Evolutionary conservation across 2,113 vertebrate species (phyloP).

Genomic region (Apteryx mantelli): DNA sequence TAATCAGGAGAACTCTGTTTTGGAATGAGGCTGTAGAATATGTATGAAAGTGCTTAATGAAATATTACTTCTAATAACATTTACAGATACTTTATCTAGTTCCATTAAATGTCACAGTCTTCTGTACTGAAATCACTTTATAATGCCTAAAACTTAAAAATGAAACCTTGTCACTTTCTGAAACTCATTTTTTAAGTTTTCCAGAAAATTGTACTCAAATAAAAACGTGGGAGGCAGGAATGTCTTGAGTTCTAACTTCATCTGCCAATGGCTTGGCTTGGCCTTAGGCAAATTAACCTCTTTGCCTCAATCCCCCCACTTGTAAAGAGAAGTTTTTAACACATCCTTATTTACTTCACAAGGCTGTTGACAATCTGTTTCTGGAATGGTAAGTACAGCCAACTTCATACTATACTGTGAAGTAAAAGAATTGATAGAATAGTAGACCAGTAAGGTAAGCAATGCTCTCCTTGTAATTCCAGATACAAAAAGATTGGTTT

Average conservation of each 20-base stretch:
- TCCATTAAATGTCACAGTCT: not conserved
- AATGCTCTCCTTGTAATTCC: not conserved
- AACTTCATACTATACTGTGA: not conserved
- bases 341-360: conserved; percentile 26
- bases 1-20: not conserved
- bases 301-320: not conserved
- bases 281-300: conserved; percentile 32
- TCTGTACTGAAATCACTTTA: not conserved
- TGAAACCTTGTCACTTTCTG: not conserved
- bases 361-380: not conserved
- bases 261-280: not conserved
- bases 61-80: not conserved
- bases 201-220: not conserved
- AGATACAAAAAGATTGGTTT: not conserved
- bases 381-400: conserved; percentile 10
- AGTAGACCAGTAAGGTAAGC: not conserved
- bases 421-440: not conserved
- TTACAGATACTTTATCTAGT: not conserved
- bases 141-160: not conserved
- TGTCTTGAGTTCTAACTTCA: not conserved
- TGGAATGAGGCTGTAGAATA: not conserved
- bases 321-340: conserved; percentile 34
- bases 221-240: not conserved
- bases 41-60: not conserved
- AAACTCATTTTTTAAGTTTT: not conserved